Evolutionary conservation across 2,888 invertebrate genomes (phyloP).

Genomic region (Dendrolimus pini): DNA sequence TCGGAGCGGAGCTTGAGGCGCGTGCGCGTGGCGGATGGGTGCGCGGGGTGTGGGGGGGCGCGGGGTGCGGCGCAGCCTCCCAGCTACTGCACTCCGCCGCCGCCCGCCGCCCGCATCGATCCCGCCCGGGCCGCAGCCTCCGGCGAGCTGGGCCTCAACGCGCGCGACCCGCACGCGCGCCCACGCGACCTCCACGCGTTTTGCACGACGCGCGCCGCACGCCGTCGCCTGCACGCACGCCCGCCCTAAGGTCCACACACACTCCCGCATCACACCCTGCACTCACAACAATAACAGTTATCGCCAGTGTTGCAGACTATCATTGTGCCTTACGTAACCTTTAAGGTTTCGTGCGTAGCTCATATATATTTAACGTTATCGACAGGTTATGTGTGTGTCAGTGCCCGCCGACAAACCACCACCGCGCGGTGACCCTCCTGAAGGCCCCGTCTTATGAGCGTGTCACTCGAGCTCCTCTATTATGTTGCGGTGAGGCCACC

Average conservation of each 20-base stretch:
- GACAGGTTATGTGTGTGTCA: constrained; percentile 53
- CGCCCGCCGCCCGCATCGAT: constrained; percentile 74
- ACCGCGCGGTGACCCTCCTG: constrained; percentile 16
- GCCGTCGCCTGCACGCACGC: constrained; percentile 33
- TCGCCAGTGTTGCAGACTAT: constrained; percentile 51
- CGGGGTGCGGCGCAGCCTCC: constrained; percentile 63
- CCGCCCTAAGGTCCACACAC: constrained; percentile 32
- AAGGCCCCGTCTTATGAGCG: constrained; percentile 15
- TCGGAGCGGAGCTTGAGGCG: constrained; percentile 25
- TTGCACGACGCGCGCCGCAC: constrained; percentile 39
- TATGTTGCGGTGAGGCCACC: background rate
- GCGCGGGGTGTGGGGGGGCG: constrained; percentile 23
- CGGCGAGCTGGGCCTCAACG: constrained; percentile 44
- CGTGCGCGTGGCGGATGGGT: constrained; percentile 20
- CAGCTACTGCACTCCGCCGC: constrained; percentile 68
- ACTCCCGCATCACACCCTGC: constrained; percentile 51
- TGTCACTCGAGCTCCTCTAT: constrained; percentile 2
- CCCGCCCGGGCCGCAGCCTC: constrained; percentile 36
- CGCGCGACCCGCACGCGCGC: constrained; percentile 46
- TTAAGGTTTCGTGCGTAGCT: constrained; percentile 41
- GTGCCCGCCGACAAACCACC: constrained; percentile 21
- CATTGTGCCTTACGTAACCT: constrained; percentile 61
- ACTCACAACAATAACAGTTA: constrained; percentile 42
- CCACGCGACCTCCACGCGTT: constrained; percentile 42
- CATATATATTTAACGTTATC: constrained; percentile 16